These are phyloP conservation scores for Enhydra lutris DNA, from an alignment of 2,113 vertebrate species.

Conservation along the genomic window DNA sequence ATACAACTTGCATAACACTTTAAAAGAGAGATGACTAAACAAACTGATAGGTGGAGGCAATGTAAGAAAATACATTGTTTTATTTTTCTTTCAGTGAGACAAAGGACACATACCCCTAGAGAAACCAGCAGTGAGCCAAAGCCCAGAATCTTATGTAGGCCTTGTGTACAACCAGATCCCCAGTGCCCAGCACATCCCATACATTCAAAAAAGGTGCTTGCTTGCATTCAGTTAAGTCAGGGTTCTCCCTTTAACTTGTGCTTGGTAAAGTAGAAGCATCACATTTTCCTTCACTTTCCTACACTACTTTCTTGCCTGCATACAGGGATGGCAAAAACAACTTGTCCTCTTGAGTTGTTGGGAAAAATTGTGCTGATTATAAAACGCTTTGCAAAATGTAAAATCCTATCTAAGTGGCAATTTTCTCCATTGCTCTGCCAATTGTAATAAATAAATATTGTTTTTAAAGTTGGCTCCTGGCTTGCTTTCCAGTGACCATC, in stretches of 20 bases:
- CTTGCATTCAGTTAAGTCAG: not conserved
- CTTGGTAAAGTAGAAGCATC: not conserved
- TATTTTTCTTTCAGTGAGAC: not conserved
- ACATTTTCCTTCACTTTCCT: not conserved
- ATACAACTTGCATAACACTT: not conserved
- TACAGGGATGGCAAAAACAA: slow-evolving; percentile 61
- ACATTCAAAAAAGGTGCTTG: not conserved
- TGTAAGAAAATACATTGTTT: not conserved
- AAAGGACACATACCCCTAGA: not conserved
- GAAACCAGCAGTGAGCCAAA: not conserved
- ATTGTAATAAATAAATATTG: slow-evolving; percentile 75
- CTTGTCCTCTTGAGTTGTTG: slow-evolving; percentile 49
- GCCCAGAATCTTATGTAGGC: not conserved
- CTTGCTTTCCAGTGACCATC: slow-evolving; percentile 42
- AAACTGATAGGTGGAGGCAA: not conserved
- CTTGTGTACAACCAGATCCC: not conserved
- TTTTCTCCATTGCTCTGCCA: slow-evolving; percentile 71
- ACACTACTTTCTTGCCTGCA: not conserved
- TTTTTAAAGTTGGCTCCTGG: slow-evolving; percentile 67
- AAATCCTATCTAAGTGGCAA: slow-evolving; percentile 68
- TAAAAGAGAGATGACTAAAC: slow-evolving; percentile 1
- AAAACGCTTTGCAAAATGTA: slow-evolving; percentile 68
- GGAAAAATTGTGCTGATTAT: slow-evolving; percentile 71
- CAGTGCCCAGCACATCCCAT: not conserved
- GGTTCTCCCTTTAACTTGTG: not conserved